Evolutionary conservation across 2,113 vertebrate species (phyloP).

Genomic region (Thunnus thynnus): DNA sequence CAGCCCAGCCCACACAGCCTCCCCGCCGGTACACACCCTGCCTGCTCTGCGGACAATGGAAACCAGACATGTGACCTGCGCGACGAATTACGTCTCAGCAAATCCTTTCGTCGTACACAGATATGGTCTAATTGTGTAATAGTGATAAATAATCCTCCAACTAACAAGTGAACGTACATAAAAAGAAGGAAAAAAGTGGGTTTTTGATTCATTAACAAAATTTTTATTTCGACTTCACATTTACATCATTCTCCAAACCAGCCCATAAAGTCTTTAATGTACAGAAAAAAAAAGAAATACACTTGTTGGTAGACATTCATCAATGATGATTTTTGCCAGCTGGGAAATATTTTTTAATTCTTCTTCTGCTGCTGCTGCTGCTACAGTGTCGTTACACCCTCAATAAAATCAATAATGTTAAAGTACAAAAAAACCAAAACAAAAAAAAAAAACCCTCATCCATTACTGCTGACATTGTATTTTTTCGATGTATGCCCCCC

Average conservation of each 20-base stretch:
- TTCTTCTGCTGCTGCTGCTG: not conserved
- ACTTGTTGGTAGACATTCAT: conserved; percentile 58
- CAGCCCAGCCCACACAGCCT: conserved; percentile 57
- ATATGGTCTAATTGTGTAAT: conserved; percentile 15
- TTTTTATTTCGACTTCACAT: conserved; percentile 69
- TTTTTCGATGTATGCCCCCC: not conserved
- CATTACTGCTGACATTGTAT: conserved; percentile 1
- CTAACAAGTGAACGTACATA: conserved; percentile 2
- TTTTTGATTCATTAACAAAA: conserved; percentile 53
- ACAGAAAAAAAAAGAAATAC: conserved; percentile 61
- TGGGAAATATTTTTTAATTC: conserved; percentile 15
- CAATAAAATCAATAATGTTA: conserved; percentile 42
- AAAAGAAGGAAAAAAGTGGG: not conserved
- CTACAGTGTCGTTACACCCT: conserved; percentile 23
- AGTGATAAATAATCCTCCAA: not conserved
- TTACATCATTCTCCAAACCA: conserved; percentile 64
- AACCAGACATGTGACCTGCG: conserved; percentile 69
- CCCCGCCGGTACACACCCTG: conserved; percentile 76
- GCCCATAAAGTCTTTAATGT: conserved; percentile 49
- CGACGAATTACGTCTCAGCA: conserved; percentile 51
- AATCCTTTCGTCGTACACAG: not conserved
- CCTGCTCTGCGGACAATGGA: conserved; percentile 82
- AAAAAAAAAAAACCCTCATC: not conserved
- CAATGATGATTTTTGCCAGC: conserved; percentile 7
- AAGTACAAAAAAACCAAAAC: conserved; percentile 46